These are phyloP conservation scores for Itoplectis maculator DNA, from an alignment of 2,888 invertebrate species.

Conservation along the genomic window DNA sequence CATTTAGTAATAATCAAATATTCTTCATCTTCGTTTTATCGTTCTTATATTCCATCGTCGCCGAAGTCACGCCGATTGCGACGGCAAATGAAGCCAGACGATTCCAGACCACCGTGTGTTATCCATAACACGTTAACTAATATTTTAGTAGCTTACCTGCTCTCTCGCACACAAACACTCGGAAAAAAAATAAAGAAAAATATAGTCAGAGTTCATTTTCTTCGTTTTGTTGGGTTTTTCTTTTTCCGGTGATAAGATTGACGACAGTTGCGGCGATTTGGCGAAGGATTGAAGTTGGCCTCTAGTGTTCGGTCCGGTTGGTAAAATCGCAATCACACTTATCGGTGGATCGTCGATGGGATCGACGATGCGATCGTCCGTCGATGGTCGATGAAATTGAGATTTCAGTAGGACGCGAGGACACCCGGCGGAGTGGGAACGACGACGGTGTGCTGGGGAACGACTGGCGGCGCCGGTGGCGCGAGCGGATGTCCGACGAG, in stretches of 20 bases:
- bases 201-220: background rate
- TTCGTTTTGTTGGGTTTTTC: constrained; percentile 4
- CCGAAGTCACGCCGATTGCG: too few species aligned
- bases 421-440: constrained; percentile 86
- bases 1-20: constrained; percentile 43
- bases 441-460: constrained; percentile 86
- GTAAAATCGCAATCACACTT: background rate
- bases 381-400: background rate
- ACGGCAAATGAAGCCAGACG: too few species aligned
- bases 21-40: constrained; percentile 3
- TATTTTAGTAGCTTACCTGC: constrained; percentile 3
- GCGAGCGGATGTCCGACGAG: constrained; percentile 82
- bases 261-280: background rate
- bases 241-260: constrained; percentile 2
- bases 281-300: background rate
- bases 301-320: background rate
- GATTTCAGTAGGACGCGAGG: constrained; percentile 85
- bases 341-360: constrained; percentile 15
- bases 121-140: constrained; percentile 17
- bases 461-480: constrained; percentile 81
- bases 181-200: background rate
- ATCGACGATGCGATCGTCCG: constrained; percentile 28
- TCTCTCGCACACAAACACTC: constrained; percentile 24
- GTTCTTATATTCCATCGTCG: constrained; percentile 21
- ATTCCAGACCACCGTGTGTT: too few species aligned